These are phyloP conservation scores for Leistus spinibarbis DNA, from an alignment of 2,888 invertebrate species.

Conservation along the genomic window DNA sequence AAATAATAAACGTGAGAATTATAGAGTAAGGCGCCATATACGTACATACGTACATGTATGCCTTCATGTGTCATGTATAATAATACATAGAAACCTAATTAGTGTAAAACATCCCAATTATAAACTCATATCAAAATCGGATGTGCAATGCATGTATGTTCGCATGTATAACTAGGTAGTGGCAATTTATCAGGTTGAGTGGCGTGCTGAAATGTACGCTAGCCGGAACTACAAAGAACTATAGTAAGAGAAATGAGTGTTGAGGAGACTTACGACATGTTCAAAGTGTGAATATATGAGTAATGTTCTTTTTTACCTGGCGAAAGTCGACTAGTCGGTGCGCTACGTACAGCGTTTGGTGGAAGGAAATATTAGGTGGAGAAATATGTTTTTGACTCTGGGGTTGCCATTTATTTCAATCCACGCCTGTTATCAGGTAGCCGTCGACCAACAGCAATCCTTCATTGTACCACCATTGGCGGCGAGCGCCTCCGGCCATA, in stretches of 20 bases:
- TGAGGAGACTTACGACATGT: not conserved
- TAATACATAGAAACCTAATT: not conserved
- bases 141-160: not conserved
- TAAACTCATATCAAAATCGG: not conserved
- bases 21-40: not conserved
- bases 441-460: conserved; percentile 30
- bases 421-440: conserved; percentile 36
- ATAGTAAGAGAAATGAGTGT: conserved; percentile 4
- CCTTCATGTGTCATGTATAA: not conserved
- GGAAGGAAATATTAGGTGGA: conserved; percentile 32
- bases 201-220: not conserved
- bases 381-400: conserved; percentile 33
- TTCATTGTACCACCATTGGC: conserved; percentile 27
- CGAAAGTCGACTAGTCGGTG: not conserved
- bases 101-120: not conserved
- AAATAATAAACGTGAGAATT: too few species aligned
- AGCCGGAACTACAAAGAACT: not conserved
- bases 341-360: not conserved
- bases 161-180: not conserved
- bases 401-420: conserved; percentile 37
- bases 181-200: not conserved
- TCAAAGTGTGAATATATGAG: conserved; percentile 6
- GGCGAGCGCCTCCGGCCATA: conserved; percentile 8
- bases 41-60: not conserved
- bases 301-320: conserved; percentile 3